phyloP scores from a whole-genome alignment of 2,113 vertebrate species.

The Hymenochirus boettgeri region DNA sequence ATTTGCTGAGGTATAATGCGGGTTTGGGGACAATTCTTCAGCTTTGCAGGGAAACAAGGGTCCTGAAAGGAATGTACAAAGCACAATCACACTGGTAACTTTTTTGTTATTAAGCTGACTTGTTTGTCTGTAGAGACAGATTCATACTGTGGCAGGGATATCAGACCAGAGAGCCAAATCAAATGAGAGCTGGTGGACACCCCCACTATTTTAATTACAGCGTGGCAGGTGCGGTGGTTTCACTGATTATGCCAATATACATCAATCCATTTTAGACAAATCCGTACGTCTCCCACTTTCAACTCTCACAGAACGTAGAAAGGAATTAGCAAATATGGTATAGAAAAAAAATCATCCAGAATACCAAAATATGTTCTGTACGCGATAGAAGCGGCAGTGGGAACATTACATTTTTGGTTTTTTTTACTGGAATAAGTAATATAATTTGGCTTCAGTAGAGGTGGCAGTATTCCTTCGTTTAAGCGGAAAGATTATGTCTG shows the following conservation, averaged over 20 bases:
- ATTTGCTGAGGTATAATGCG: conserved; percentile 84
- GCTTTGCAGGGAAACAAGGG: conserved; percentile 78
- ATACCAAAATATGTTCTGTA: background rate
- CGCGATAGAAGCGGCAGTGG: background rate
- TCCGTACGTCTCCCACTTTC: conserved; percentile 48
- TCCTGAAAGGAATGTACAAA: conserved; percentile 77
- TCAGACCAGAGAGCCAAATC: conserved; percentile 69
- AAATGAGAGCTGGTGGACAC: conserved; percentile 55
- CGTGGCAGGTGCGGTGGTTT: conserved; percentile 42
- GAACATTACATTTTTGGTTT: background rate
- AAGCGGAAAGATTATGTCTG: no score
- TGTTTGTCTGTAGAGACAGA: conserved; percentile 63
- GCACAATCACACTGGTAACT: conserved; percentile 73
- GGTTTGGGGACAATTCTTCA: conserved; percentile 81
- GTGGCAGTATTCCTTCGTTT: no score
- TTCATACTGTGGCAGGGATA: conserved; percentile 65
- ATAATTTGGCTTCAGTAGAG: background rate
- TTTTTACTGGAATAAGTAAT: background rate
- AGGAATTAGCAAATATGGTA: conserved; percentile 38
- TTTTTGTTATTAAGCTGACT: conserved; percentile 60
- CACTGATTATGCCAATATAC: conserved; percentile 51
- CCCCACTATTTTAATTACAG: conserved; percentile 52
- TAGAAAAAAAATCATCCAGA: background rate
- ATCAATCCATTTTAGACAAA: conserved; percentile 48
- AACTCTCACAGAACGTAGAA: conserved; percentile 44